Evolutionary conservation across 2,113 vertebrate genomes (phyloP), one percentile per base, ranked within the genome.

Genomic region (Enhydra lutris): DNA sequence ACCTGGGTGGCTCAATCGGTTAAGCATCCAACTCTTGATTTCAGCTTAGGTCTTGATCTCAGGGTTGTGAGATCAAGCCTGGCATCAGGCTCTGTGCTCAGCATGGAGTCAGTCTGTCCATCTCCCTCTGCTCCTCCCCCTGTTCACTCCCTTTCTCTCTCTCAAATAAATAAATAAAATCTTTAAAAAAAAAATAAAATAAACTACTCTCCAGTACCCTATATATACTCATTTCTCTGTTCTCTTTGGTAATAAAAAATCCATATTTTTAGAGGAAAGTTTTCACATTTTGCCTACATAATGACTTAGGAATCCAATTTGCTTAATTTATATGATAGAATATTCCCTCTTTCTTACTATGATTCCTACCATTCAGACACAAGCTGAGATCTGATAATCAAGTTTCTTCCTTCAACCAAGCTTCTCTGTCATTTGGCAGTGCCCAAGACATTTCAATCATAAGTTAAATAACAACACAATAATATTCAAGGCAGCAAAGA

Each of bases 391-490:
- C 73, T 87, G 61, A 89, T 59, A 79, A 82, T 31, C 71, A 45
- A 15, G 3, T 42, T 59, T 29, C 67, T 10, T 87, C 20, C 29
- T 89, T 90, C 63, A 87, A n/a, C 71, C 89, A 79, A 78, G 31
- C 18, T 79, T 92, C 61, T 61, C 36, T 97, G 67, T 52, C 26
- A 50, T 29, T 93, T 18, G 79, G 50, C 20, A 84, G 65, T 1
- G 12, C 0, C 71, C 92, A 86, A 69, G 83, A 93, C 81, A 95
- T 20, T 91, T 94, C 45, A 81, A 18, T 59, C 67, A 86, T 2
- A 89, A 59, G 97, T 96, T 78, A 97, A 89, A 83, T 96, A 57
- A 71, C 65, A 91, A 76, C 81, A 39, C 17, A 67, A 39, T 84
- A 78, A 36, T 90, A 42, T 31, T 79, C 42, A 57, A 97, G 71